These are phyloP conservation scores for Pan paniscus DNA, from an alignment of 2,113 vertebrate genomes.

Conservation along the genomic window DNA sequence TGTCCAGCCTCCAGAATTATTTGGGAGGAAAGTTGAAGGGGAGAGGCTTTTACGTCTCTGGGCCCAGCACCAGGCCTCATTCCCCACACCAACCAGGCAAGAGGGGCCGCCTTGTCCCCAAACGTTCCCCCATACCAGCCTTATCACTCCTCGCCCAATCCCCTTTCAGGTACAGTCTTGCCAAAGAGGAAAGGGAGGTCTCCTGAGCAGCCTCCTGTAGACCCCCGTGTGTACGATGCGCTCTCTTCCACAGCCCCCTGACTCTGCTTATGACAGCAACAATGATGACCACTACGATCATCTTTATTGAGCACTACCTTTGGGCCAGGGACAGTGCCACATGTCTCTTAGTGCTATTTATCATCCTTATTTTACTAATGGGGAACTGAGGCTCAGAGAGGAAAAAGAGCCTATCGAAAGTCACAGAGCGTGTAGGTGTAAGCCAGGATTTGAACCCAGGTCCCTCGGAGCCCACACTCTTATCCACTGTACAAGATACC, in stretches of 20 bases:
- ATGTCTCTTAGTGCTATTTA: not conserved
- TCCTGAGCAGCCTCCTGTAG: not conserved
- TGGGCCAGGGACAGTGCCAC: fast-evolving
- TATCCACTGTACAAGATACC: too few species aligned
- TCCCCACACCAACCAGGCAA: not conserved
- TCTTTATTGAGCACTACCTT: not conserved
- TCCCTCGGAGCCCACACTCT: not conserved
- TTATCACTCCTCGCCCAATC: not conserved
- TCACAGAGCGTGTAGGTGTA: not conserved
- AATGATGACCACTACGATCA: too few species aligned
- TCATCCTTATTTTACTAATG: not conserved
- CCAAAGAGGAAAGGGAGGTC: not conserved
- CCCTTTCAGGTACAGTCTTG: not conserved
- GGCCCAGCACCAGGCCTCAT: not conserved
- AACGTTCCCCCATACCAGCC: not conserved
- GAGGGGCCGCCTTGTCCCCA: not conserved
- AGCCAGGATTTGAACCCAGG: not conserved
- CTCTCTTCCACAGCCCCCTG: not conserved
- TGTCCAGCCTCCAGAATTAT: slow-evolving; percentile 42
- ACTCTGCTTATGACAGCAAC: fast-evolving
- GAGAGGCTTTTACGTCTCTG: slow-evolving; percentile 33
- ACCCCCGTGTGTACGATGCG: fast-evolving
- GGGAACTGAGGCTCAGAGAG: not conserved
- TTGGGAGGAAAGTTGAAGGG: slow-evolving; percentile 10
- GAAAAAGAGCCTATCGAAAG: not conserved